Evolutionary conservation across 2,888 invertebrate species (phyloP), one percentile per base, ranked within the genome.

Genomic region (Cistogaster globosa): DNA sequence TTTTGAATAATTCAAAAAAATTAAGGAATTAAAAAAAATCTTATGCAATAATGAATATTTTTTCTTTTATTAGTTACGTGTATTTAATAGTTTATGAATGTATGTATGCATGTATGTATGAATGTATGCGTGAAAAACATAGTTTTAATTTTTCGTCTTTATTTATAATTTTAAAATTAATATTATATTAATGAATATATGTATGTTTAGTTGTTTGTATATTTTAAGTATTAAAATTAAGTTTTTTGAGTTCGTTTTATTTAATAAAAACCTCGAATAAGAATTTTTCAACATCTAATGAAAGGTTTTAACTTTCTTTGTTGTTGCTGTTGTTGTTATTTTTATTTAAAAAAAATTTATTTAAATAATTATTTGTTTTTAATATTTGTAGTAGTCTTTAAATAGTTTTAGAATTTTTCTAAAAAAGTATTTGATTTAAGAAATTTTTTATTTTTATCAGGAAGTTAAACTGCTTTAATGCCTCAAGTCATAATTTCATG

Each of bases 171-270:
- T 53, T n/a, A n/a, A n/a, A 8, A 48, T 6, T 32, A 48, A 26
- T 65, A 36, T 62, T 38, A 7, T 14, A 36, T 20, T 20, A n/a
- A 22, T 51, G 51, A 51, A n/a, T 62, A 62, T 51, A 22, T 63
- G 32, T 81, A 22, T 57, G 36, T 60, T 6, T 62, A 55, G 2
- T 58, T 72, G 58, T 57, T 16, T 80, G 22, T 60, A 32, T 45
- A 53, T 51, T 14, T n/a, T 45, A 58, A 36, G 20, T 55, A 58
- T 76, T 85, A 85, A 79, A 79, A 75, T 79, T 79, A 85, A 76
- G 85, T 82, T 85, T 85, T 71, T 82, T 85, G 85, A 85, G 85
- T 85, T 84, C 82, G 67, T 78, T 85, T 85, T 82, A 85, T 85
- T 85, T 82, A 42, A 85, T 79, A 85, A 82, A 82, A 85, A 85